Base-by-base conservation (phyloP, 2,113 vertebrate species). In the Labrus mixtus region DNA sequence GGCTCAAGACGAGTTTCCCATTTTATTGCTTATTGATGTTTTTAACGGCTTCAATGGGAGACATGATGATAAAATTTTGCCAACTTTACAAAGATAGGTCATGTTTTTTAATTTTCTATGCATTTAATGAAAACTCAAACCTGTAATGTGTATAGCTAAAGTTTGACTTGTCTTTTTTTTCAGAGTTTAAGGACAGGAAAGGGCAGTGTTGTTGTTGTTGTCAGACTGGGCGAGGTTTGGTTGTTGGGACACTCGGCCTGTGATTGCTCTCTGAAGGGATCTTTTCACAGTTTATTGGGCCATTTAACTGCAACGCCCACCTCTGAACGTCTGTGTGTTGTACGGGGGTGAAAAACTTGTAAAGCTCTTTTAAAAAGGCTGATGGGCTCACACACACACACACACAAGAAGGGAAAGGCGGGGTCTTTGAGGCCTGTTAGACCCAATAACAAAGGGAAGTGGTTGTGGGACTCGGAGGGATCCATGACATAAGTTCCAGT, bases 251-350 rank as follows among this genome's bases (percentile, higher is more conserved):
- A 77, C 55, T 88, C n/a, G 53, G 65, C 22, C 75, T 81, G 68
- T 53, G 73, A 76, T 82, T 81, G 62, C 80, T 85, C 53, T 87
- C 82, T 88, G 79, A 88, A 81, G 87, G 81, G 87, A 75, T 87
- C 88, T 89, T 92, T 91, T 93, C 81, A 87, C 37, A 15, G 63
- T 93, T 93, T 91, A 93, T 91, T 89, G 82, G 86, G 68, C 85
- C 76, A 65, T 90, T 92, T 90, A 69, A 82, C 81, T 58, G 85
- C 82, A 80, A 82, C 73, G 50, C 88, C 85, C 89, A 89, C 65
- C 55, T 89, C 71, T 84, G 88, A 88, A 89, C 65, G 54, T 90
- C 71, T 84, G 87, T 73, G 76, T 69, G 53, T 72, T 86, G 67
- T 78, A 59, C 60, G 62, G 58, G 63, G 72, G 69, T 61, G 73